Evolutionary conservation across 1,140 invertebrate genomes (phyloP), one percentile per base, ranked within the genome.

Genomic region (Hycleus phaleratus): DNA sequence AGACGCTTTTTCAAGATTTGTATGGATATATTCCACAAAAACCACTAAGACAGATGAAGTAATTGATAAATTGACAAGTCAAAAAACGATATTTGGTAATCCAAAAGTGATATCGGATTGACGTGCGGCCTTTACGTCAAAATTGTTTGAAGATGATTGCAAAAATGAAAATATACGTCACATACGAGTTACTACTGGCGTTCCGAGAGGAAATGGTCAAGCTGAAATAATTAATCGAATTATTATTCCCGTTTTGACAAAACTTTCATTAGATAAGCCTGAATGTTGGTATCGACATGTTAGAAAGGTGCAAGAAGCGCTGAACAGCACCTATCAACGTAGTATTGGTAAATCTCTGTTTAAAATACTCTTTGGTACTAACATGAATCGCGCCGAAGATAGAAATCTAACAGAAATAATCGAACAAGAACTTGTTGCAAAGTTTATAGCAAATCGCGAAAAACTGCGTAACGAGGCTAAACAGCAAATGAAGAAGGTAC

Each of bases 1-100:
- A 2, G 71, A 75, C 56, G 67, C 58, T 3, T 76, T 75, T 63
- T 67, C 71, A 1, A 76, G 76, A 48, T 77, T 75, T 61, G 55
- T 61, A 1, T 74, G 70, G 67, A 8, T 76, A 42, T 73, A 69
- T 53, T 61, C 73, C 2, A 66, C 70, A 10, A 73, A 71, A 38
- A 61, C 63, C 1, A 71, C 68, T 2, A 67, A 66, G 3, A 56
- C 67, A 0, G 50, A 60, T 44, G 68, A 71, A 56, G 67, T 63
- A 1, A 62, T 75, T 25, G 45, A 65, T 6, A 65, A 68, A 5
- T 32, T 32, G 26, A 32, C 26, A 32, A 32, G 26, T 32, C 26
- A 32, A 32, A 50, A 59, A 24, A 65, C 66, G 3, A 18, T 18
- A 11, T 44, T 44, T 44, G 42, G 3, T 67, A 32, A 32, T 32